Percentiles rank a stretch among this genome's conserved stretches.
Evolutionary conservation across 2,888 invertebrate genomes (phyloP).

Genomic region (Drosophila colorata): DNA sequence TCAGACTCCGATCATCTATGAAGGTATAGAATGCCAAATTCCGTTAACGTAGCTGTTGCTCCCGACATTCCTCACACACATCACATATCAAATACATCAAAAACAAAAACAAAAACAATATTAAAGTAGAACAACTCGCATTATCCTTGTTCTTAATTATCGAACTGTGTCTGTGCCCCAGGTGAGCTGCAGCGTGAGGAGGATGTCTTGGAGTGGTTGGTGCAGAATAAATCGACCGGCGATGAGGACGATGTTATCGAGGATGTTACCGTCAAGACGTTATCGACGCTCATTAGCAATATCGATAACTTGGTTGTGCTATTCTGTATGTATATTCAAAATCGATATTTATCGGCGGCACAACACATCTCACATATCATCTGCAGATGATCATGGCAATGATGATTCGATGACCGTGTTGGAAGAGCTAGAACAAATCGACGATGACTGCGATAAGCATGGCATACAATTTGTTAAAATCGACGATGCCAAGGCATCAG

Average conservation of each 20-base stretch:
- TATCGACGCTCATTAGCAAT: constrained; percentile 94
- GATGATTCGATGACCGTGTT: constrained; percentile 94
- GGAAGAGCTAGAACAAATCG: constrained; percentile 95
- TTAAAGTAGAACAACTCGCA: too few relatives aligned
- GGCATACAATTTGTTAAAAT: constrained; percentile 97
- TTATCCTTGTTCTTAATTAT: constrained; percentile 26
- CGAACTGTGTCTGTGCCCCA: constrained; percentile 79
- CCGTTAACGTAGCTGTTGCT: constrained; percentile 4
- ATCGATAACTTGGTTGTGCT: constrained; percentile 96
- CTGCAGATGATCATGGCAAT: constrained; percentile 94
- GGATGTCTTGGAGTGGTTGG: constrained; percentile 96
- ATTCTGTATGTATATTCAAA: constrained; percentile 90
- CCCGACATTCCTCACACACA: constrained; percentile 13
- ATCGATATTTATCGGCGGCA: constrained; percentile 17
- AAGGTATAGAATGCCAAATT: constrained; percentile 88
- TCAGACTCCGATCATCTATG: constrained; percentile 97
- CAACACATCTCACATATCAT: constrained; percentile 26
- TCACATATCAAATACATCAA: constrained; percentile 3
- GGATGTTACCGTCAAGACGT: constrained; percentile 95
- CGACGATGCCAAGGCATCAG: constrained; percentile 93
- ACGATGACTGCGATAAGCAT: constrained; percentile 96
- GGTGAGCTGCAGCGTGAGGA: constrained; percentile 96
- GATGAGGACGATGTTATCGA: constrained; percentile 97
- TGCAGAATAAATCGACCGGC: constrained; percentile 96
- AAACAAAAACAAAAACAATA: constrained; percentile 24